Conservation (phyloP, 2,888 invertebrate species). For the Neocrepidodera transversa region DNA sequence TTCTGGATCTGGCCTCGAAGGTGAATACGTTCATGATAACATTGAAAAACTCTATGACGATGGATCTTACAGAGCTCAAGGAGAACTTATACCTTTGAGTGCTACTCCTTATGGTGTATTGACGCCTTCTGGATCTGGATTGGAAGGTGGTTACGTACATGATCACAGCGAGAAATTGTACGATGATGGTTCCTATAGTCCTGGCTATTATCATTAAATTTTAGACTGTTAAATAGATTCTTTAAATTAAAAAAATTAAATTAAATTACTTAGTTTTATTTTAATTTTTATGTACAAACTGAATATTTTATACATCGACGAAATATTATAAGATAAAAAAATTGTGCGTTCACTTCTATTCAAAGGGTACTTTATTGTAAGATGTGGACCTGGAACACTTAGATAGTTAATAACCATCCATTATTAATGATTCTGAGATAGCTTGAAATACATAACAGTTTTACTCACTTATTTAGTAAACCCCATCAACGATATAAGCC, state of each 20-base stretch:
- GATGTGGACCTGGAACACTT: no score
- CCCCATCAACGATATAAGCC: no score
- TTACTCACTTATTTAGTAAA: no score
- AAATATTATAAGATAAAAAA: no score
- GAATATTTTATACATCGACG: no score
- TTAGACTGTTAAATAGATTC: conserved; percentile 19
- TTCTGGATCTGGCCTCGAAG: conserved; percentile 46
- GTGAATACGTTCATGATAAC: conserved; percentile 49
- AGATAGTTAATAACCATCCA: no score
- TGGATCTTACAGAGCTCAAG: conserved; percentile 50
- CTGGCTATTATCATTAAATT: conserved; percentile 39
- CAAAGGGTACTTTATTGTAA: no score
- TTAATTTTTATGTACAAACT: no score
- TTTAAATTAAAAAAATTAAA: conserved; percentile 25
- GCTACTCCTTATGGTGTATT: conserved; percentile 42
- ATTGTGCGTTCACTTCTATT: no score
- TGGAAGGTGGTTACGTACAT: conserved; percentile 50
- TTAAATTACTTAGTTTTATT: no score
- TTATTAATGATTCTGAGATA: no score
- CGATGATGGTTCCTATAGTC: conserved; percentile 53
- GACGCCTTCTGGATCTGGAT: conserved; percentile 46
- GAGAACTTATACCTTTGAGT: conserved; percentile 39
- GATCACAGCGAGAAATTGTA: conserved; percentile 49
- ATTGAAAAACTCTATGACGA: conserved; percentile 50
- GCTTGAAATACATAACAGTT: no score